Evolutionary conservation across 2,797 vertebrate species (phyloP).

Genomic region (Alcedo atthis): DNA sequence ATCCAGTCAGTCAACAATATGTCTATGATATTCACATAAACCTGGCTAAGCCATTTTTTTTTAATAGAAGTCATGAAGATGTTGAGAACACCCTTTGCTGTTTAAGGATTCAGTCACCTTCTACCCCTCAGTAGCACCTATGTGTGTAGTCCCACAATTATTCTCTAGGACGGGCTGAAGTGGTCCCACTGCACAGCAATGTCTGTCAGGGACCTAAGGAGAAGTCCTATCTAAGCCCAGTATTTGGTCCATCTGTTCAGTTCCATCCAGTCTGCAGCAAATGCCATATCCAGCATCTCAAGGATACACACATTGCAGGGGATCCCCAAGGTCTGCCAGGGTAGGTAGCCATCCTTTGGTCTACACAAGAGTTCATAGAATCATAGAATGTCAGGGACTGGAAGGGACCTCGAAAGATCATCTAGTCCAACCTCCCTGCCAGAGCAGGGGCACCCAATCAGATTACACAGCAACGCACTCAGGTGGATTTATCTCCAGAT

Average conservation of each 20-base stretch:
- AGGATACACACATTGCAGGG: neutral
- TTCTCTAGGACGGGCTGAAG: neutral
- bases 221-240: neutral
- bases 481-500: no score
- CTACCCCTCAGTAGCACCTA: rapidly evolving
- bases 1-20: neutral
- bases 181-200: neutral
- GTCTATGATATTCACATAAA: neutral
- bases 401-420: no score
- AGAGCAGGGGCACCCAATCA: no score
- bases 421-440: no score
- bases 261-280: neutral
- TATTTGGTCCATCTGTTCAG: neutral
- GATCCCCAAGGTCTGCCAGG: neutral
- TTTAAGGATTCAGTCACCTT: neutral
- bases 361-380: neutral
- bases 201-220: neutral
- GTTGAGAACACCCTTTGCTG: neutral
- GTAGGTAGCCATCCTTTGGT: neutral
- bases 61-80: neutral
- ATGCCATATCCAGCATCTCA: neutral
- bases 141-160: neutral
- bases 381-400: no score
- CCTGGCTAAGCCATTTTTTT: neutral
- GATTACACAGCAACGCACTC: no score